Evolutionary conservation across 2,797 vertebrate species (phyloP).

Genomic region (Sciaenops ocellatus): DNA sequence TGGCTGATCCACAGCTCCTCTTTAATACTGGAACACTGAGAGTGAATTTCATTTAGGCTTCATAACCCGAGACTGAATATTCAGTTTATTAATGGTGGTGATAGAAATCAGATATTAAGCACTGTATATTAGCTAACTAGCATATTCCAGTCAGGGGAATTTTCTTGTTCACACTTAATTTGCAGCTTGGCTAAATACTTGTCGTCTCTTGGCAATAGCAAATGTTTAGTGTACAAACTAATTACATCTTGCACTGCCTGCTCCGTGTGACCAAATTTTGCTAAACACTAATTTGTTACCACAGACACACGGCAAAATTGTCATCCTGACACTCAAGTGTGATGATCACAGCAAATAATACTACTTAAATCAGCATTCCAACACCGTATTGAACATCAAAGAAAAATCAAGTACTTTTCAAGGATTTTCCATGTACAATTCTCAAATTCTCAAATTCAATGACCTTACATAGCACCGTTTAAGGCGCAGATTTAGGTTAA

Average conservation of each 20-base stretch:
- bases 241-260: conserved; percentile 40
- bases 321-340: conserved; percentile 7
- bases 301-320: not conserved
- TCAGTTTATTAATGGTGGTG: not conserved
- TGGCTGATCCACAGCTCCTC: not conserved
- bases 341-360: conserved; percentile 7
- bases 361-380: not conserved
- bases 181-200: conserved; percentile 52
- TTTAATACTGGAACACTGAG: not conserved
- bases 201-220: conserved; percentile 32
- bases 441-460: too few species aligned
- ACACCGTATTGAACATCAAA: too few species aligned
- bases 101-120: not conserved
- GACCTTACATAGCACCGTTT: too few species aligned
- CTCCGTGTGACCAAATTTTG: conserved; percentile 51
- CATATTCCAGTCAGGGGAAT: conserved; percentile 36
- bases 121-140: conserved; percentile 9
- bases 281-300: conserved; percentile 21
- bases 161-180: conserved; percentile 53
- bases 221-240: conserved; percentile 52
- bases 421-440: too few species aligned
- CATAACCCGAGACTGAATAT: not conserved
- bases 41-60: not conserved
- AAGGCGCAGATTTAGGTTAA: too few species aligned
- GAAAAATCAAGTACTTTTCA: too few species aligned